Evolutionary conservation across 2,888 invertebrate genomes (phyloP).

Genomic region (Platycheirus rosarum): DNA sequence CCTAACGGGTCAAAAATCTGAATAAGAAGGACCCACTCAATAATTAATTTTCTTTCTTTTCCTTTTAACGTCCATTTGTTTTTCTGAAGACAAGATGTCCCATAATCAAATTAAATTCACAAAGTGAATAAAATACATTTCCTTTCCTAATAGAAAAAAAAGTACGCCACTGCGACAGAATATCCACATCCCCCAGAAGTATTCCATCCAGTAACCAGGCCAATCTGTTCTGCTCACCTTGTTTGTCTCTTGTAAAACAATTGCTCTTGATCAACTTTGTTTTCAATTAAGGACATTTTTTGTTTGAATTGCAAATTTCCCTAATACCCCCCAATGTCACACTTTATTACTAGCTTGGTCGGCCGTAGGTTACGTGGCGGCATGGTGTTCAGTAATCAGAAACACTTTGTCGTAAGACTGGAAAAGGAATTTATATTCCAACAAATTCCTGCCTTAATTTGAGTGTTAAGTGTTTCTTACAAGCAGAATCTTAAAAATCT

Average conservation of each 20-base stretch:
- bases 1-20: not conserved
- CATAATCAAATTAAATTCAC: constrained; percentile 51
- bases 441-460: constrained; percentile 50
- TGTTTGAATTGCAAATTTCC: constrained; percentile 60
- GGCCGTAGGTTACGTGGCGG: too few species aligned
- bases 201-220: constrained; percentile 2
- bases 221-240: constrained; percentile 49
- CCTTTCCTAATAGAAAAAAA: not conserved
- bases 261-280: constrained; percentile 64
- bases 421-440: constrained; percentile 33
- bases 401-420: not conserved
- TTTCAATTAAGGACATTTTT: constrained; percentile 54
- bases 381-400: not conserved
- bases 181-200: not conserved
- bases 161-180: not conserved
- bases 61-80: constrained; percentile 9
- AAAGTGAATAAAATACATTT: constrained; percentile 39
- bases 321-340: constrained; percentile 46
- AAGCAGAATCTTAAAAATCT: constrained; percentile 38
- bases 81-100: constrained; percentile 17
- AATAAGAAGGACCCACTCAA: constrained; percentile 14
- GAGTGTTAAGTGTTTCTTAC: constrained; percentile 48
- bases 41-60: not conserved
- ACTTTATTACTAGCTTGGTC: constrained; percentile 14
- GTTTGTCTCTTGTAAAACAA: constrained; percentile 65